Percentiles rank a stretch among this genome's conserved stretches.
Conservation (phyloP, 2,888 invertebrate genomes). For the Epistrophe eligans region DNA sequence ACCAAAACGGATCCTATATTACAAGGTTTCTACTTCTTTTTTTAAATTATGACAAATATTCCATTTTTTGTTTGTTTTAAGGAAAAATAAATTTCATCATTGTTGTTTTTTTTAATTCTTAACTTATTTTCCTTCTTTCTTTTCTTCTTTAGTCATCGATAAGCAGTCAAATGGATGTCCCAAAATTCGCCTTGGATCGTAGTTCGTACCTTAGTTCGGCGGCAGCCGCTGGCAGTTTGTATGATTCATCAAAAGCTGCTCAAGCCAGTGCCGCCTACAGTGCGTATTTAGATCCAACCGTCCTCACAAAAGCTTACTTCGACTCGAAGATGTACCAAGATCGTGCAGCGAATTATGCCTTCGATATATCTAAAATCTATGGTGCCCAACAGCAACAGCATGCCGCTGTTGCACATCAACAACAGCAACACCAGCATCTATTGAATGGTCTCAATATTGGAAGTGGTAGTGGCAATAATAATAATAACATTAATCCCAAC, state of each 20-base stretch:
- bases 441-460: slow-evolving; percentile 79
- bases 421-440: slow-evolving; percentile 82
- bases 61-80: too few relatives aligned
- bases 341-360: slow-evolving; percentile 84
- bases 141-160: slow-evolving; percentile 80
- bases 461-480: slow-evolving; percentile 78
- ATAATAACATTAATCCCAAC: slow-evolving; percentile 78
- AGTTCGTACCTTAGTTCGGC: slow-evolving; percentile 83
- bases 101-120: not conserved
- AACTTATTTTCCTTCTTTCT: not conserved
- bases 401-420: slow-evolving; percentile 79
- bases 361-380: slow-evolving; percentile 84
- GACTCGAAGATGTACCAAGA: slow-evolving; percentile 84
- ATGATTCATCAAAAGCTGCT: slow-evolving; percentile 80
- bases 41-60: too few relatives aligned
- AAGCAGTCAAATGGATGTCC: slow-evolving; percentile 83
- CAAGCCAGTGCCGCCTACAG: slow-evolving; percentile 83
- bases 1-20: too few relatives aligned
- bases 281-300: slow-evolving; percentile 84
- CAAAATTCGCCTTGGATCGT: slow-evolving; percentile 83
- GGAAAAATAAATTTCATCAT: not conserved
- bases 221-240: slow-evolving; percentile 82
- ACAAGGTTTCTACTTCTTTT: too few relatives aligned
- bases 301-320: slow-evolving; percentile 84
- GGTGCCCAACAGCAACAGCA: slow-evolving; percentile 82